phyloP scores from a whole-genome alignment of 2,113 vertebrate genomes.

The Bombycilla garrulus region DNA sequence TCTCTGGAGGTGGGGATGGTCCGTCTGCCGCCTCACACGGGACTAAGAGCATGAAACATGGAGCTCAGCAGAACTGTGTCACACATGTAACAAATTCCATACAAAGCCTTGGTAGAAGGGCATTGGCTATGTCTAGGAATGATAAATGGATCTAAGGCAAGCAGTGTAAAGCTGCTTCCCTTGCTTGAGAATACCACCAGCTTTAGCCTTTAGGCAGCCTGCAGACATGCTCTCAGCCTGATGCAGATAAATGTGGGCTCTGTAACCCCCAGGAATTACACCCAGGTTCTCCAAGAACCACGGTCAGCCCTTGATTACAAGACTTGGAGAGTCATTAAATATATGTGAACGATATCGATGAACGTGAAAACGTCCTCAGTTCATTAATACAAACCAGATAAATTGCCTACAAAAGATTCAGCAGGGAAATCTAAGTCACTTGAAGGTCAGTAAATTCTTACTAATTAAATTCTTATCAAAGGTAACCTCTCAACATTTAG shows the following conservation, averaged over 20 bases:
- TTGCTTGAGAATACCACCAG: neutral
- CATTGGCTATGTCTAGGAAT: neutral
- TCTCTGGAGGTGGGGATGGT: neutral
- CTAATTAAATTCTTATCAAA: neutral
- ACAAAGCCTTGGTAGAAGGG: neutral
- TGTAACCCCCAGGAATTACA: neutral
- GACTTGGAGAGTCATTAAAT: neutral
- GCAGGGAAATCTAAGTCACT: neutral
- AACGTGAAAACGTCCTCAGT: neutral
- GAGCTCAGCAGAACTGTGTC: neutral
- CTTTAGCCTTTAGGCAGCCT: neutral
- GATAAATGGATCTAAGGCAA: neutral
- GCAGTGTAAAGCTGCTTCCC: neutral
- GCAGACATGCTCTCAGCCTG: neutral
- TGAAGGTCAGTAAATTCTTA: neutral
- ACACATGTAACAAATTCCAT: rapidly evolving
- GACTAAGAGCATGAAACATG: neutral
- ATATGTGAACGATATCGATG: neutral
- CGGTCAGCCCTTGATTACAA: neutral
- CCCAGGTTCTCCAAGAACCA: neutral
- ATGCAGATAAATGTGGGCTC: neutral
- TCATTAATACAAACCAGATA: neutral
- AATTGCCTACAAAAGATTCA: neutral
- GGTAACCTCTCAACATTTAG: neutral
- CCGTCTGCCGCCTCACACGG: neutral